A percentile compares a stretch with the other conserved stretches of the same genome.
phyloP scores from a whole-genome alignment of 2,797 vertebrate genomes.

The Buceros bicornis region DNA sequence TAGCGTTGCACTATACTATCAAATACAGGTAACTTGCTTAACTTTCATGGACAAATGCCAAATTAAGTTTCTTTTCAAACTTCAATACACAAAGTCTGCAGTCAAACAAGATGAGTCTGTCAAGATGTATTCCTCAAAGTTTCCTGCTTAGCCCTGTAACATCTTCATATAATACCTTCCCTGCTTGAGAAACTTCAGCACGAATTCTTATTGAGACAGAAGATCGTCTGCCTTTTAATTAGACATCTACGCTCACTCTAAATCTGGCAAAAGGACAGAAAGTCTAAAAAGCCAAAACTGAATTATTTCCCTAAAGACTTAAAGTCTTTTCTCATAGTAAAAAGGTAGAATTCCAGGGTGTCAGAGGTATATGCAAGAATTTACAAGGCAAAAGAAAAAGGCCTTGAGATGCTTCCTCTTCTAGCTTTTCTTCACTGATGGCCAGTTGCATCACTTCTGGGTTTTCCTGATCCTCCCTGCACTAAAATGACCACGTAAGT shows the following conservation, averaged over 20 bases:
- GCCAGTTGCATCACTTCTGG: background rate
- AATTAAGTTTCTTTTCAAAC: background rate
- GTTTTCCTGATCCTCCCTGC: background rate
- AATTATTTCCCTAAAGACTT: background rate
- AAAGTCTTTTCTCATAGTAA: background rate
- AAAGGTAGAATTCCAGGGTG: background rate
- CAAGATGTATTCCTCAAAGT: background rate
- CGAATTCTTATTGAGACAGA: background rate
- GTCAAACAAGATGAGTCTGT: background rate
- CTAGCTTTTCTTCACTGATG: background rate
- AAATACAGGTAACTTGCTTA: background rate
- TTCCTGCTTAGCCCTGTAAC: background rate
- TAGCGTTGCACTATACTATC: background rate
- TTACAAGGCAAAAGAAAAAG: background rate
- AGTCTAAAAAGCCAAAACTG: background rate
- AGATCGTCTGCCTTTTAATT: background rate
- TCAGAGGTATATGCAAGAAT: background rate
- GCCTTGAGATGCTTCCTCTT: background rate
- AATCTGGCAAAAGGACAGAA: background rate
- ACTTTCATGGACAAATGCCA: background rate
- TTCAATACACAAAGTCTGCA: background rate
- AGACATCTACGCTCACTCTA: background rate
- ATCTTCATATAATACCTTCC: background rate
- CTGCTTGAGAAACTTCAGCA: background rate
- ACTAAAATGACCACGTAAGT: background rate